Evolutionary conservation across 2,113 vertebrate genomes (phyloP).

Genomic region (Bubo scandiacus): DNA sequence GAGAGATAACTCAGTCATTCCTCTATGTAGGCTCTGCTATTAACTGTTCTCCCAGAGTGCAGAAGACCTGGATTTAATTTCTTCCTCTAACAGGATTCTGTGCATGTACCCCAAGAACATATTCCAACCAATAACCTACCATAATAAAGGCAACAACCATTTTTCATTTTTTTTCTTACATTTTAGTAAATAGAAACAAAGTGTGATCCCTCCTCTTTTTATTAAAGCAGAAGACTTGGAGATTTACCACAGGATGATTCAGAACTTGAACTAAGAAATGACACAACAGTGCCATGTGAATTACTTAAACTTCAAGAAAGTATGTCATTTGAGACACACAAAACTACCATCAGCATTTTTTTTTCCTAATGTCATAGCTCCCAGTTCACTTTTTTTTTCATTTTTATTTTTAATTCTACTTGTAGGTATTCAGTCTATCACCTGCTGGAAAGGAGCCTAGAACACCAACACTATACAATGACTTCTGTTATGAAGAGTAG

Average conservation of each 20-base stretch:
- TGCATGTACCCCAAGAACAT: accelerated
- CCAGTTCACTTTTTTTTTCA: background rate
- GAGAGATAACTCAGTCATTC: background rate
- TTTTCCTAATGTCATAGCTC: background rate
- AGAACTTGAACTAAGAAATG: background rate
- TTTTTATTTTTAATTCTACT: background rate
- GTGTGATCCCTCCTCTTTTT: no score
- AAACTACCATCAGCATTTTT: background rate
- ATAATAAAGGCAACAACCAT: background rate
- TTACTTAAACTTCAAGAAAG: background rate
- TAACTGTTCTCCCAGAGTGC: background rate
- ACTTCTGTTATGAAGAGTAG: background rate
- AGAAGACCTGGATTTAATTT: background rate
- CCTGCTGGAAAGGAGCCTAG: background rate
- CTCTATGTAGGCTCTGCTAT: background rate
- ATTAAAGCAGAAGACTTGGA: background rate
- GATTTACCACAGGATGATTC: background rate
- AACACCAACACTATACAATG: background rate
- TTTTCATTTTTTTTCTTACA: background rate
- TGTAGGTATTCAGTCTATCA: background rate
- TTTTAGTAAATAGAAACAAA: background rate
- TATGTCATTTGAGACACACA: accelerated
- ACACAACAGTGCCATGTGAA: background rate
- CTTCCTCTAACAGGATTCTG: background rate
- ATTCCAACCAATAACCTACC: background rate